These are phyloP conservation scores for Oxygymnocypris stewartii DNA, from an alignment of 2,113 vertebrate genomes.

Conservation along the genomic window DNA sequence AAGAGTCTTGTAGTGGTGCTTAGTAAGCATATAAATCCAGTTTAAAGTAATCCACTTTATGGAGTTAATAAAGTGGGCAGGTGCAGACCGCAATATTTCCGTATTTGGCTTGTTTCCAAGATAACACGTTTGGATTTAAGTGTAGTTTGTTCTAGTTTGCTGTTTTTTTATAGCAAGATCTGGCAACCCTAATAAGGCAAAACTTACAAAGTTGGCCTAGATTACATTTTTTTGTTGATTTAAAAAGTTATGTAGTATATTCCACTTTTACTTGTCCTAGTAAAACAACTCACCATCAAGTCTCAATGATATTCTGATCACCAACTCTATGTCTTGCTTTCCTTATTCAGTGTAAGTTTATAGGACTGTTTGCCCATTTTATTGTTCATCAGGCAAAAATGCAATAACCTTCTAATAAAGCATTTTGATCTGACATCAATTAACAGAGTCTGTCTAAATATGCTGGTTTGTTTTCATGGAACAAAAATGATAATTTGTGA, in stretches of 20 bases:
- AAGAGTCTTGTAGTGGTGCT: too few species aligned
- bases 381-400: not conserved
- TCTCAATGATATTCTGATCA: not conserved
- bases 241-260: too few species aligned
- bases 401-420: not conserved
- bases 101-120: too few species aligned
- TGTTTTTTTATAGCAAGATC: too few species aligned
- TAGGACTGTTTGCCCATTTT: not conserved
- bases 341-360: not conserved
- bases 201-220: not conserved
- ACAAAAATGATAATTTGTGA: not conserved
- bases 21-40: too few species aligned
- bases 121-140: too few species aligned
- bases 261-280: not conserved
- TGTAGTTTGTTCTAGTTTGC: too few species aligned
- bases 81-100: too few species aligned
- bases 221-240: not conserved
- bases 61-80: too few species aligned
- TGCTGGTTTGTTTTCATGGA: not conserved
- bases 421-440: not conserved
- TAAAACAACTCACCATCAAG: not conserved
- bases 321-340: too few species aligned
- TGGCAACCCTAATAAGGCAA: too few species aligned
- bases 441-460: not conserved
- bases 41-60: too few species aligned